These are phyloP conservation scores for Drosophila azteca DNA, from an alignment of 1,140 invertebrate species.

Conservation along the genomic window DNA sequence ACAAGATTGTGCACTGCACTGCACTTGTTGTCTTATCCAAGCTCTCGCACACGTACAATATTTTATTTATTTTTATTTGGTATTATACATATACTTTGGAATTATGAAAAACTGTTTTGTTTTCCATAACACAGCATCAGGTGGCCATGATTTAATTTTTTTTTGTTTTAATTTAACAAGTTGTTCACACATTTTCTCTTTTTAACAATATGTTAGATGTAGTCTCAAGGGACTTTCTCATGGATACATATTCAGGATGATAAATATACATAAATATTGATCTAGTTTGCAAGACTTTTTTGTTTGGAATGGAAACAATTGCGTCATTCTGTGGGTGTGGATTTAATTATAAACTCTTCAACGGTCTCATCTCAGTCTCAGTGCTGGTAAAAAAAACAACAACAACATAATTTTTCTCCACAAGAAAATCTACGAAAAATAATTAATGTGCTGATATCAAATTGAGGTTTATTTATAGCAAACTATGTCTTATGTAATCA, in stretches of 20 bases:
- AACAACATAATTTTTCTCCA: constrained; percentile 21
- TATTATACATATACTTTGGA: constrained; percentile 49
- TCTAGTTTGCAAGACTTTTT: constrained; percentile 27
- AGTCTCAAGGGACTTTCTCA: constrained; percentile 45
- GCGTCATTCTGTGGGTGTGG: constrained; percentile 64
- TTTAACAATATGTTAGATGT: constrained; percentile 32
- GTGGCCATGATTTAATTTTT: constrained; percentile 68
- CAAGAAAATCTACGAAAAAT: neutral
- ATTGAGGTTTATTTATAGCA: constrained; percentile 32
- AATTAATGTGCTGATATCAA: constrained; percentile 19
- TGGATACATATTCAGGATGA: neutral
- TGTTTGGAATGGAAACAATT: constrained; percentile 70
- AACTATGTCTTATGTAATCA: neutral
- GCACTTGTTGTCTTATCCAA: constrained; percentile 58
- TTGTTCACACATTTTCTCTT: constrained; percentile 43
- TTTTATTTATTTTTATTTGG: constrained; percentile 28
- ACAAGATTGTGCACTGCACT: constrained; percentile 69
- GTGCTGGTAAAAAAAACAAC: constrained; percentile 9
- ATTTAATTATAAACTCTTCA: constrained; percentile 51
- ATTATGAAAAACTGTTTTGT: constrained; percentile 73
- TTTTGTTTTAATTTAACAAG: constrained; percentile 61
- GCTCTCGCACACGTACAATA: constrained; percentile 4
- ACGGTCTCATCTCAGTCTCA: neutral
- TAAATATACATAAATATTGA: constrained; percentile 19
- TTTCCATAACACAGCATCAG: constrained; percentile 36